A percentile compares a stretch with the other conserved stretches of the same genome.
phyloP scores from a whole-genome alignment of 2,888 invertebrate species.

The Trichacis sp. region DNA sequence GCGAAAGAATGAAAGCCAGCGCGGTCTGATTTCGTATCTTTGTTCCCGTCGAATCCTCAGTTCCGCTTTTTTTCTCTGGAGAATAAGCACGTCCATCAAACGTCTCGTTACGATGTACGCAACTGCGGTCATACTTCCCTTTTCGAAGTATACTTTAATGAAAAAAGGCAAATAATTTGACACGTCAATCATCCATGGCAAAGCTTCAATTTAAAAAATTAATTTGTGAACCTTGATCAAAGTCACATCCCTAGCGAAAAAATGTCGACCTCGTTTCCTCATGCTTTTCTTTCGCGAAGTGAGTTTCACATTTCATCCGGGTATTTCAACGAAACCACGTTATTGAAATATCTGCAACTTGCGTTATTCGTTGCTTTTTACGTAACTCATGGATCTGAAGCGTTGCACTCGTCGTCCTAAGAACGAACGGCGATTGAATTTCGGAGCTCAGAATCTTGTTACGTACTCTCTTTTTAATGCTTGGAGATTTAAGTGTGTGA shows the following conservation, averaged over 20 bases:
- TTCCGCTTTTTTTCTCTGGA: slow-evolving; percentile 52
- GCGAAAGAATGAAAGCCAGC: slow-evolving; percentile 34
- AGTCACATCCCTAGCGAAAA: neutral
- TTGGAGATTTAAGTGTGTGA: too few species aligned
- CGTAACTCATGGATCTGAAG: neutral
- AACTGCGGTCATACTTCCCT: slow-evolving; percentile 43
- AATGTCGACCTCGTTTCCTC: neutral
- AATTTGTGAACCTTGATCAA: neutral
- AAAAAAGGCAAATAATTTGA: slow-evolving; percentile 57
- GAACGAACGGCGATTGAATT: slow-evolving; percentile 3
- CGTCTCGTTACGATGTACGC: slow-evolving; percentile 60
- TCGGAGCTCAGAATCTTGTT: slow-evolving; percentile 12
- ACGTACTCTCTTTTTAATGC: slow-evolving; percentile 26
- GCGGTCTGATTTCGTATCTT: slow-evolving; percentile 17
- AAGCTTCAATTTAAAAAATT: slow-evolving; percentile 23
- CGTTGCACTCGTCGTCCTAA: slow-evolving; percentile 6
- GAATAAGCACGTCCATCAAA: slow-evolving; percentile 66
- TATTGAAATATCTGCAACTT: too few species aligned
- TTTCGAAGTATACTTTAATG: slow-evolving; percentile 52
- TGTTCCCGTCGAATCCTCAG: slow-evolving; percentile 20
- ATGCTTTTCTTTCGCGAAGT: neutral
- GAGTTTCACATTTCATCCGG: too few species aligned
- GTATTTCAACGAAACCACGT: too few species aligned
- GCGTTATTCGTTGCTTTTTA: too few species aligned
- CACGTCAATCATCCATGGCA: slow-evolving; percentile 41